These are phyloP conservation scores for Oreonectes daqikongensis DNA, from an alignment of 2,797 vertebrate genomes.

Conservation along the genomic window DNA sequence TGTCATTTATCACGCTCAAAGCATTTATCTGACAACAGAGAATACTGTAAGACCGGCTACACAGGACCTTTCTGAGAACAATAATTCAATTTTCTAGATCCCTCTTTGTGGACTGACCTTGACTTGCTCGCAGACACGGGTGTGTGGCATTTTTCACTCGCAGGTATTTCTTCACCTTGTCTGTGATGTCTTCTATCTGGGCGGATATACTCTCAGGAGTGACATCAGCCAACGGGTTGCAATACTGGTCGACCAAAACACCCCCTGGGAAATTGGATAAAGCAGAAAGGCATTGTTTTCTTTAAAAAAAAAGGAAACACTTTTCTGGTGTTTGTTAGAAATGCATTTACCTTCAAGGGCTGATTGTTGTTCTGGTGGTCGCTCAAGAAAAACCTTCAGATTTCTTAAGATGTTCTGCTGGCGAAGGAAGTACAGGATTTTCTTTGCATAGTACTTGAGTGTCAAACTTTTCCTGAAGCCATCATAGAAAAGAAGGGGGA, in stretches of 20 bases:
- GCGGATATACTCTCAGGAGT: slow-evolving; percentile 82
- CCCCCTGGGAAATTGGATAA: slow-evolving; percentile 78
- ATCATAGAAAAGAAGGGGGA: not conserved
- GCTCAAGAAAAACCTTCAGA: slow-evolving; percentile 89
- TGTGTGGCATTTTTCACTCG: slow-evolving; percentile 86
- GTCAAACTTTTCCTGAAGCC: slow-evolving; percentile 89
- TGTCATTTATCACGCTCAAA: not conserved
- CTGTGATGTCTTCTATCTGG: slow-evolving; percentile 86
- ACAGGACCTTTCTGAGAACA: not conserved
- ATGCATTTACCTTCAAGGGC: slow-evolving; percentile 82
- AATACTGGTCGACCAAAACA: slow-evolving; percentile 93
- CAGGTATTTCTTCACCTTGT: slow-evolving; percentile 88
- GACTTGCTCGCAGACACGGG: slow-evolving; percentile 83
- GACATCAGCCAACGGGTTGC: slow-evolving; percentile 91
- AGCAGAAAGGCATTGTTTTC: slow-evolving; percentile 1
- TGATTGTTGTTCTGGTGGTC: slow-evolving; percentile 82
- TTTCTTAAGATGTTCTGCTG: slow-evolving; percentile 92
- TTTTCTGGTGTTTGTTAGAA: not conserved
- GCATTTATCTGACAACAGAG: slow-evolving; percentile 1
- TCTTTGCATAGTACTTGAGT: slow-evolving; percentile 97
- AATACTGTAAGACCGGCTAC: not conserved
- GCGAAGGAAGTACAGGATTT: slow-evolving; percentile 96
- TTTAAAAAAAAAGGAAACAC: not conserved
- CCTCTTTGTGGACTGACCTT: slow-evolving; percentile 74
- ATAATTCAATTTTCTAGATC: slow-evolving; percentile 1